Base-by-base conservation (phyloP, 2,888 invertebrate genomes). In the Tachina lurida region DNA sequence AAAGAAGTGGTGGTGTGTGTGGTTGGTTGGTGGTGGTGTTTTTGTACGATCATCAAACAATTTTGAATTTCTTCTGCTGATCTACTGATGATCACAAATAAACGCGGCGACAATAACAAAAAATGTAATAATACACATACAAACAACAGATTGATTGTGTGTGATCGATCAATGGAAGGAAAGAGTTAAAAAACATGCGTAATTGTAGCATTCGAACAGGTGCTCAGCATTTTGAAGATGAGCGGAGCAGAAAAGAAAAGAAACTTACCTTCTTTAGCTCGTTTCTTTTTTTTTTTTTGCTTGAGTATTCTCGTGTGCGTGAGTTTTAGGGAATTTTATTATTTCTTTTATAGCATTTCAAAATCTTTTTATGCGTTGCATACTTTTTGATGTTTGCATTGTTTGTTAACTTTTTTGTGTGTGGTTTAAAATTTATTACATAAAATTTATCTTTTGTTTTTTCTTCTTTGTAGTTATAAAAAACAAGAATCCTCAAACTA, bases 181-280 rank as follows among this genome's bases (percentile, higher is more conserved):
- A 80, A 80, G 76, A 63, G 74, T 82, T 83, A 19, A 67, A n/a
- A 82, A 82, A 86, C 86, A 86, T 86, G 86, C 86, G 86, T 86
- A 87, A 85, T 80, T 87, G 85, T 85, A 87, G 87, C 85, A 87
- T 65, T 56, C 70, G 77, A 87, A 84, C 77, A 84, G 87, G 87
- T 80, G 68, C 10, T 43, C 87, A 87, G 84, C 56, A 85, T 41
- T 41, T 31, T 43, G 2, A 75, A 39, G 13, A 56, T 22, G 45
- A 17, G 19, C 31, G 47, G 22, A 62, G 19, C 31, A 54, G 22
- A 62, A 31, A 65, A 56, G 12, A 5, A 39, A 39, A 60, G 0
- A 12, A 65, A 56, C 43, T 49, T 43, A 15, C 19, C 8, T 52
- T 58, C 45, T 47, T 41, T 12, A 52, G 2, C 7, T 60, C n/a